These are phyloP conservation scores for Heterodera filipjevi DNA, from an alignment of 2,888 invertebrate species.

Conservation along the genomic window DNA sequence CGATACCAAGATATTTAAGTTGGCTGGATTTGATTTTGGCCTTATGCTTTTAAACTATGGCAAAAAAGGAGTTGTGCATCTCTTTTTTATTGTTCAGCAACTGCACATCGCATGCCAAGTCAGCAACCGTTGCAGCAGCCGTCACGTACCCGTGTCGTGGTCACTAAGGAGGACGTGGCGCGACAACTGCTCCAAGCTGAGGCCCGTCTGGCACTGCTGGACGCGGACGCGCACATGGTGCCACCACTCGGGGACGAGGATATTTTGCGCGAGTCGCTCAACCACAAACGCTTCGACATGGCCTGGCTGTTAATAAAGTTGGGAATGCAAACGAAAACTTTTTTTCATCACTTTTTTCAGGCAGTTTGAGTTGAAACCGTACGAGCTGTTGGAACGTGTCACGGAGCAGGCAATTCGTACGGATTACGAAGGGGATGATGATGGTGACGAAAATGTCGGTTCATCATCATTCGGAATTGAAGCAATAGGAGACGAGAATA, in stretches of 20 bases:
- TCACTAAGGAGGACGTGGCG: constrained; percentile 35
- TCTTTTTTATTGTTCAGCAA: too few relatives aligned
- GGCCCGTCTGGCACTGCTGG: constrained; percentile 41
- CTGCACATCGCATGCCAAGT: too few relatives aligned
- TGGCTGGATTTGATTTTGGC: too few relatives aligned
- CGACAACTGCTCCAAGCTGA: constrained; percentile 43
- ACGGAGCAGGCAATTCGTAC: constrained; percentile 48
- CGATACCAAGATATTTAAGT: too few relatives aligned
- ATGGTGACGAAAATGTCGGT: neutral
- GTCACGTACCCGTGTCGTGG: neutral
- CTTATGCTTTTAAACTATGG: too few relatives aligned
- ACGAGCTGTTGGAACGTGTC: constrained; percentile 42
- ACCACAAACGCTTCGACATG: constrained; percentile 50
- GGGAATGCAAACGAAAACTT: constrained; percentile 6
- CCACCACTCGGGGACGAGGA: constrained; percentile 51
- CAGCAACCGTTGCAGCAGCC: neutral
- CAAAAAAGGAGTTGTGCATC: too few relatives aligned
- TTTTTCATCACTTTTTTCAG: constrained; percentile 38
- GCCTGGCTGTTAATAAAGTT: constrained; percentile 52
- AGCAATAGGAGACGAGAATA: neutral
- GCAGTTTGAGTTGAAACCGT: constrained; percentile 44
- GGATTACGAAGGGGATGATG: constrained; percentile 22
- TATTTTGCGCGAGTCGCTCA: constrained; percentile 43
- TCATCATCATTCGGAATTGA: neutral
- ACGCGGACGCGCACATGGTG: constrained; percentile 37